A percentile compares a stretch with the other conserved stretches of the same genome.
Evolutionary conservation across 2,797 vertebrate species (phyloP).

Genomic region (Urocyon cinereoargenteus): DNA sequence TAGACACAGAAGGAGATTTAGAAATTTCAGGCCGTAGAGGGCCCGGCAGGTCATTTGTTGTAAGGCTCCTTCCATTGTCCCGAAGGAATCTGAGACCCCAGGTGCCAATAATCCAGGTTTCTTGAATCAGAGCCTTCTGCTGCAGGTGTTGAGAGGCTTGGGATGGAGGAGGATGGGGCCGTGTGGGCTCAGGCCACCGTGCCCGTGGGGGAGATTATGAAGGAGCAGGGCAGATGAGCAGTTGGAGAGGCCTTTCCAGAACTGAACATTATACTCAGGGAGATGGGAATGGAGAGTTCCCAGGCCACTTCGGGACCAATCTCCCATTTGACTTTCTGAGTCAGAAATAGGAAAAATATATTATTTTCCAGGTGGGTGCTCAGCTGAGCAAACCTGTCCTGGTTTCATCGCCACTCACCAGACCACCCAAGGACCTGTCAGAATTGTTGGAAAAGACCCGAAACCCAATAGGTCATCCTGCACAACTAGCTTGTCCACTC

Average conservation of each 20-base stretch:
- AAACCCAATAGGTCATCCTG: not conserved
- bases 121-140: not conserved
- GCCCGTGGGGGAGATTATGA: fast-evolving
- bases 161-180: not conserved
- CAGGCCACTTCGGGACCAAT: not conserved
- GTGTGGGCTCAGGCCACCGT: not conserved
- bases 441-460: not conserved
- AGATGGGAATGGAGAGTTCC: not conserved
- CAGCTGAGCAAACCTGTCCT: not conserved
- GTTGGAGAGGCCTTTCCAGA: not conserved
- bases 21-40: not conserved
- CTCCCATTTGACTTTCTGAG: not conserved
- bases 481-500: not conserved
- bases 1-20: not conserved
- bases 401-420: not conserved
- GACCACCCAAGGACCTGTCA: not conserved
- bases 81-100: not conserved
- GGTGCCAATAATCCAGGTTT: not conserved
- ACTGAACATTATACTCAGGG: not conserved
- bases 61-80: not conserved
- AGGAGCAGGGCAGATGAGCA: not conserved
- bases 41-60: not conserved
- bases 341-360: not conserved
- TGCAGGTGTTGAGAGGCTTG: not conserved
- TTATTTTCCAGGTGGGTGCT: not conserved